Evolutionary conservation across 2,888 invertebrate genomes (phyloP), one percentile per base, ranked within the genome.

Genomic region (Eupelmus urozonus): DNA sequence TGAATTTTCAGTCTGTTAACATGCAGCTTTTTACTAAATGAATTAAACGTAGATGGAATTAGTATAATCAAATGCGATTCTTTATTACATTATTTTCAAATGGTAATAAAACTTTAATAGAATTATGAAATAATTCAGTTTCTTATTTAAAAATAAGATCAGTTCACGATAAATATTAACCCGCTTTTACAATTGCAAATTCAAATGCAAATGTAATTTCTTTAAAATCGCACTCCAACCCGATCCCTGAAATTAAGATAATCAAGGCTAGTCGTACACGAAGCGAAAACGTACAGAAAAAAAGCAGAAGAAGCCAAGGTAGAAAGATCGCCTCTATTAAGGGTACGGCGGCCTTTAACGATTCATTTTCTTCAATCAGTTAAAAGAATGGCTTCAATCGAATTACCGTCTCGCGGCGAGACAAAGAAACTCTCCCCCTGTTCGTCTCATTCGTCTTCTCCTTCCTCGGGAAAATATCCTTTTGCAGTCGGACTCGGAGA

Each of bases 321-420:
- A 40, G 25, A 69, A 63, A 29, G 55, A 76, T 70, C 57, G 63
- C 57, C 42, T 55, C 73, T 55, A 63, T 73, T 29, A 63, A 62
- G 53, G 18, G 34, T 27, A 40, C 34, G 23, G 2, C 51, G 53
- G 59, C 57, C 49, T 53, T 55, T 66, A 74, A 57, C 66, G 57
- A 72, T 71, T 76, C 76, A 71, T 71, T 71, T 71, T 70, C 76
- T 57, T 65, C 70, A 65, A 76, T 76, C 76, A 65, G 70, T 65
- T 63, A 49, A 70, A 70, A 62, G 75, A 75, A 67, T 59, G 34
- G 49, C 67, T 34, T 23, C 67, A 59, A 75, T 67, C 49, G 67
- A 75, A 67, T 67, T 57, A 67, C 55, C 57, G 45, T 23, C 20
- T 23, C 60, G 20, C 13, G 25, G 40, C 34, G 65, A 59, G 59